Base-by-base conservation (phyloP, 2,888 invertebrate species). In the Cotesia congregata region DNA sequence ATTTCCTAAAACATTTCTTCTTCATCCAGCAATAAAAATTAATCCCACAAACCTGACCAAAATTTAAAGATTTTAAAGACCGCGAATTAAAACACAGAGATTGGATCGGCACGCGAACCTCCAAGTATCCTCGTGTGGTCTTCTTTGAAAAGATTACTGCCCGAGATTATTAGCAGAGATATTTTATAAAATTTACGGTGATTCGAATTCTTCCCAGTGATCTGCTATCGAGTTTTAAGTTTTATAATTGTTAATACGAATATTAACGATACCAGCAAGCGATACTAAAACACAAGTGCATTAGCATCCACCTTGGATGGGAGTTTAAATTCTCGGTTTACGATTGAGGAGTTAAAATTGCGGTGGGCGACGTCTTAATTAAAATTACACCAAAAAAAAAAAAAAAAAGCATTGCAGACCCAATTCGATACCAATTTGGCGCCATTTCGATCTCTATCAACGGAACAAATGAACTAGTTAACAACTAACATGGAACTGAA, bases 291-390 rank as follows among this genome's bases (percentile, higher is more conserved):
- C 30, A 30, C 30, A 30, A 30, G 30, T 30, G 30, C 30, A 30
- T 30, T 30, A 30, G 3, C 30, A 30, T 30, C 30, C 30, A 30
- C 30, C 3, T 30, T 30, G 3, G 30, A 30, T 30, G 30, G 30
- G 2, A 30, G 77, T 81, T 82, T 77, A 77, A 74, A 82, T 80
- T 77, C 68, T 79, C 79, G 65, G 74, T 67, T 76, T 80, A 80
- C 30, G 30, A 30, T 30, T 30, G 30, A 30, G 30, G 30, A 30
- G 30, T 4, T 4, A 80, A 74, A 79, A 82, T 79, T 76, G 69
- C 62, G 75, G 70, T 64, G 72, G 71, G 70, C 75, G 75, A 80
- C 74, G 68, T 77, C 76, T 77, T 75, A 75, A 79, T 80, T 80
- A 79, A 74, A 30, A 30, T 30, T 30, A 30, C 30, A 30, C 38